Conservation (phyloP, 2,888 invertebrate genomes). For the Mesorhabditis spiculigera region DNA sequence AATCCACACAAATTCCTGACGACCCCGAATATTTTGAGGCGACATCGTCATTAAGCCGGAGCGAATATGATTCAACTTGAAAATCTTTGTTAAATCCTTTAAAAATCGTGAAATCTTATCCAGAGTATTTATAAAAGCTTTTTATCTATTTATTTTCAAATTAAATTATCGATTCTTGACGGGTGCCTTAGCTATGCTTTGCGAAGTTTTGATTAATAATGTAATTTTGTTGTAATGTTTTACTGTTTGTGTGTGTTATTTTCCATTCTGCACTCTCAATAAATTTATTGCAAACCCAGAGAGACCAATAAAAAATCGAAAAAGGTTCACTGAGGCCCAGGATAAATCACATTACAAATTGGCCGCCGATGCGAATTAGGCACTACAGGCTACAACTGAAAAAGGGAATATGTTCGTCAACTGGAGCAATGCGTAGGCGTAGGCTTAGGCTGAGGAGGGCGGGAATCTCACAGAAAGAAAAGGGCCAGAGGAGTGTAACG, state of each 20-base stretch:
- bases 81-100: background rate
- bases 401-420: background rate
- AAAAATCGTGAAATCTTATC: slow-evolving; percentile 7
- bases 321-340: background rate
- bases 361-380: background rate
- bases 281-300: background rate
- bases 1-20: background rate
- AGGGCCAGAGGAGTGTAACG: background rate
- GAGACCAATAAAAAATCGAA: background rate
- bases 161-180: no score
- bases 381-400: background rate
- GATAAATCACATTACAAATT: background rate
- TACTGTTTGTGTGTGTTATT: no score
- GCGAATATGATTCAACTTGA: background rate
- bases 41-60: slow-evolving; percentile 5
- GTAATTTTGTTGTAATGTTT: no score
- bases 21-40: slow-evolving; percentile 8
- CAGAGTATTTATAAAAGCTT: background rate
- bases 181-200: no score
- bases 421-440: background rate
- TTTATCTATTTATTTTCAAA: no score
- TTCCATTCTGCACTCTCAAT: background rate
- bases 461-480: background rate
- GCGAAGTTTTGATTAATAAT: no score
- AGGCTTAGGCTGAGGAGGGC: no score